Evolutionary conservation across 2,888 invertebrate genomes (phyloP).

Genomic region (Belgica antarctica): DNA sequence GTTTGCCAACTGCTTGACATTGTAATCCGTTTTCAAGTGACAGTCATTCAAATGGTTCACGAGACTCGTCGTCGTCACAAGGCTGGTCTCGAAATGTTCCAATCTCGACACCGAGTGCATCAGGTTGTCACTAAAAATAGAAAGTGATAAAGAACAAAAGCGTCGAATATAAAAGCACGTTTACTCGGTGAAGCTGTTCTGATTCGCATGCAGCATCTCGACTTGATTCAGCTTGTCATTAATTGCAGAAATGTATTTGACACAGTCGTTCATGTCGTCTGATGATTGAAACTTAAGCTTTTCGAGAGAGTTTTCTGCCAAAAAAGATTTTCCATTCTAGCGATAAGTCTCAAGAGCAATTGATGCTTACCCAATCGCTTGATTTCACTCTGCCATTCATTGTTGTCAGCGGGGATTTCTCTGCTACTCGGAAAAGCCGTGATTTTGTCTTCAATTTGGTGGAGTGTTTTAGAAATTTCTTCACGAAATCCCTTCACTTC

Average conservation of each 20-base stretch:
- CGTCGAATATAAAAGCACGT: not conserved
- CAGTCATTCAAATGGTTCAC: slow-evolving; percentile 54
- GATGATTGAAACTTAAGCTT: slow-evolving; percentile 35
- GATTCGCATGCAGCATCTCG: slow-evolving; percentile 20
- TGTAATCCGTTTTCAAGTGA: slow-evolving; percentile 56
- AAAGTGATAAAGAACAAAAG: not conserved
- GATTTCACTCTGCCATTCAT: not conserved
- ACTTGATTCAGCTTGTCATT: slow-evolving; percentile 41
- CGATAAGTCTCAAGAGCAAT: not conserved
- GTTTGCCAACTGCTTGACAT: slow-evolving; percentile 57
- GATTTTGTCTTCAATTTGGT: slow-evolving; percentile 8
- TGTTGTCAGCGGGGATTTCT: not conserved
- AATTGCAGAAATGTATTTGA: slow-evolving; percentile 39
- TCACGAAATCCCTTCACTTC: slow-evolving; percentile 45
- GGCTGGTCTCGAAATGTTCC: slow-evolving; percentile 50
- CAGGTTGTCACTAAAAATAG: slow-evolving; percentile 33
- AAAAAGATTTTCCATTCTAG: not conserved
- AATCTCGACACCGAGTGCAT: slow-evolving; percentile 45
- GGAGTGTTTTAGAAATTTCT: slow-evolving; percentile 43
- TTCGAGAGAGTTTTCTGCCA: slow-evolving; percentile 18
- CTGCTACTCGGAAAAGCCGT: not conserved
- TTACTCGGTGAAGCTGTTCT: slow-evolving; percentile 27
- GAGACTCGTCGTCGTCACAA: slow-evolving; percentile 51
- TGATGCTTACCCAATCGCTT: slow-evolving; percentile 19
- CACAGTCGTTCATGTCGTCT: slow-evolving; percentile 41